Evolutionary conservation across 2,888 invertebrate species (phyloP), one percentile per base, ranked within the genome.

Genomic region (Liodrosophila aerea): DNA sequence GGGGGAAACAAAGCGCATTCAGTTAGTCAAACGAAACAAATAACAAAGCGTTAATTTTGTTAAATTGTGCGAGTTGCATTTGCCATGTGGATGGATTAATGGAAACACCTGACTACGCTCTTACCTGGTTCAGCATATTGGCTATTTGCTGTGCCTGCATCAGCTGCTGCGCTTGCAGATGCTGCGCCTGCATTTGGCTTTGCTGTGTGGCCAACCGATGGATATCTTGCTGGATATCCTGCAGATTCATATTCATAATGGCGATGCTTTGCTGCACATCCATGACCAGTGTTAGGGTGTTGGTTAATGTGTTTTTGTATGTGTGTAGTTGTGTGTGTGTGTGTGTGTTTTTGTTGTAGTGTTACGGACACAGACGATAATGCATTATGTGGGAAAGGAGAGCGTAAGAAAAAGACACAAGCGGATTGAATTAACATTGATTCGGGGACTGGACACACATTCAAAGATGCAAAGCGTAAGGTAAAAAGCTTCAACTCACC

Each of bases 221-320:
- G 88, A 98, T 97, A 91, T 98, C 98, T 72, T 95, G 95, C 91
- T 98, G 97, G 87, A 98, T 95, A 91, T 98, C 97, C 89, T 95
- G 95, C 87, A 98, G 93, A 92, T 96, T 97, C 91, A 93, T 94
- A 92, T 97, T 97, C 94, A 98, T 96, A 66, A 88, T 85, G 75
- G 89, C 89, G 81, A 90, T 89, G 85, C 89, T 90, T 87, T 92
- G 91, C 88, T 92, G 76, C 22, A n/a, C 54, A 68, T 58, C 72
- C 75, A 45, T 67, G 45, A 54, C 27, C 40, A 41, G 30, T 16
- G 4, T 4, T 11, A n/a, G 37, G 50, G 39, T 49, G 4, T 56
- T 27, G 52, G 53, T 66, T 60, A 31, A 43, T 46, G 47, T 60
- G 43, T 56, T 46, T 49, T 29, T 51, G 15, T 39, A 27, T 62